Evolutionary conservation across 2,113 vertebrate species (phyloP), one percentile per base, ranked within the genome.

Genomic region (Symphodus melops): DNA sequence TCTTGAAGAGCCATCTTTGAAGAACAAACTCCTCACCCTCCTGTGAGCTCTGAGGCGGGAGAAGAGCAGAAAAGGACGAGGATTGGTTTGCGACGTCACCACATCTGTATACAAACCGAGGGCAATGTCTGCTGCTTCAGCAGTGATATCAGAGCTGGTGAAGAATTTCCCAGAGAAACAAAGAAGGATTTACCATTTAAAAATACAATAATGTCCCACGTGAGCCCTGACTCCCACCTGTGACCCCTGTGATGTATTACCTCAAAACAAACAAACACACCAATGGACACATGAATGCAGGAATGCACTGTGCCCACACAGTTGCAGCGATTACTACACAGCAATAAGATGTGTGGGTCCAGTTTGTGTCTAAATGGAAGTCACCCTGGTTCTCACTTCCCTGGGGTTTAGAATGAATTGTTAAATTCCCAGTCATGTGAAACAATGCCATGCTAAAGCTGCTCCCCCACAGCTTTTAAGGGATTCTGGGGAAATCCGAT

Each of bases 361-460:
- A 77, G 77, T 73, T 68, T 82, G 70, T 56, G 25, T 68, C 52
- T 64, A 65, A 36, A 68, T 76, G 74, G 69, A 21, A 36, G 60
- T 58, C 53, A 72, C 69, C 72, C 77, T 69, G 56, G 84, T 72
- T 68, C 72, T 64, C 56, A 14, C 85, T 77, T 3, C 39, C 59
- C 61, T 19, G 77, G 80, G 54, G 79, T 84, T 55, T 83, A 65
- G 88, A 91, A 84, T 74, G 60, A 10, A 41, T 63, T 77, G 48
- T 83, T 78, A 66, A 84, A 79, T 83, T 90, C 79, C 68, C 66
- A 77, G 81, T 86, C 80, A 81, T 83, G 86, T 58, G 42, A 90
- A 90, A 86, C 89, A 88, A 91, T 92, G 65, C 88, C 79, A 2
- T 23, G 84, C 28, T 81, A 82, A 87, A 91, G 65, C 81, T 77